Evolutionary conservation across 2,797 vertebrate species (phyloP).

Genomic region (Philypnodon macrostomus): DNA sequence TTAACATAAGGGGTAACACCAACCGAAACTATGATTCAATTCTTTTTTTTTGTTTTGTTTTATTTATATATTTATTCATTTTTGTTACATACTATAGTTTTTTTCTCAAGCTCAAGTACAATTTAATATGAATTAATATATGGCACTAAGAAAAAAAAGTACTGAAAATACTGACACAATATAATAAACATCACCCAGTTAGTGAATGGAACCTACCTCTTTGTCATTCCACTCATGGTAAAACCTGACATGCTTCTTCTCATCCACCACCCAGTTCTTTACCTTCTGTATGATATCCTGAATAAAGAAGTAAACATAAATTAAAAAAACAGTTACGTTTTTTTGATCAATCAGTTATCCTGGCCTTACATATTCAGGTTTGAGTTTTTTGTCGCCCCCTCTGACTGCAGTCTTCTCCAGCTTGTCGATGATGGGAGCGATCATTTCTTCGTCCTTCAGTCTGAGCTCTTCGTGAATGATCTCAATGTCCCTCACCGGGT

Average conservation of each 20-base stretch:
- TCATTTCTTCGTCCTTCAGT: constrained; percentile 95
- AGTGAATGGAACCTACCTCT: constrained; percentile 87
- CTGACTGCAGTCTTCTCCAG: constrained; percentile 95
- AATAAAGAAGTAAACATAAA: constrained; percentile 35
- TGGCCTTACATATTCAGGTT: constrained; percentile 95
- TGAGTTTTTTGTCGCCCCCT: constrained; percentile 96
- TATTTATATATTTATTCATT: too few species aligned
- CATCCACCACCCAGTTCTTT: constrained; percentile 91
- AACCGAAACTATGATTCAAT: too few species aligned
- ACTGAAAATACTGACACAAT: too few species aligned
- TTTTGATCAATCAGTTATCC: too few species aligned
- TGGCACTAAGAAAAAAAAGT: too few species aligned
- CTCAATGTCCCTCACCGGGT: constrained; percentile 88
- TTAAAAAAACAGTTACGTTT: too few species aligned
- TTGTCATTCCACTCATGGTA: constrained; percentile 97
- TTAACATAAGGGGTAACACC: too few species aligned
- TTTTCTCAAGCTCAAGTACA: too few species aligned
- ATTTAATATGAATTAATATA: too few species aligned
- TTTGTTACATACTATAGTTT: too few species aligned
- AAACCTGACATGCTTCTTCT: constrained; percentile 95
- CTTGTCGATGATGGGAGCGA: constrained; percentile 88
- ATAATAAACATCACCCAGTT: too few species aligned
- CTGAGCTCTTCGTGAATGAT: constrained; percentile 91
- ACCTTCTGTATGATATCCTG: constrained; percentile 98
- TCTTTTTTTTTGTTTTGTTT: too few species aligned